These are phyloP conservation scores for Galerucella pusilla DNA, from an alignment of 2,888 invertebrate species.

Conservation along the genomic window DNA sequence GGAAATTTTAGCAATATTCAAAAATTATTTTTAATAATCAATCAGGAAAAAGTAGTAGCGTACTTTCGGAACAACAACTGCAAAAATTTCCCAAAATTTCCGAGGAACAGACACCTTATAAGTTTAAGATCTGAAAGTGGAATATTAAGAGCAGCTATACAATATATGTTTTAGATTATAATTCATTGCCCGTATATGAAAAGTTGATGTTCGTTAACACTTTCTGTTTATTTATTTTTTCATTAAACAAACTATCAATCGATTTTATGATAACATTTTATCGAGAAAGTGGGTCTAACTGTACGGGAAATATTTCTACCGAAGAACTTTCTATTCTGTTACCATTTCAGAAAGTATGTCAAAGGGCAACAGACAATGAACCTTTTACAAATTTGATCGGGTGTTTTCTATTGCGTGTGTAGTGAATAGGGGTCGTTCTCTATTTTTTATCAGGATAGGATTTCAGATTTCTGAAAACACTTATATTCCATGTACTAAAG, in stretches of 20 bases:
- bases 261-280: neutral
- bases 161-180: too few species aligned
- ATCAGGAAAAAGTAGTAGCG: too few species aligned
- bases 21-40: too few species aligned
- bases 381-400: neutral
- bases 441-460: neutral
- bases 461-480: neutral
- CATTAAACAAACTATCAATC: neutral
- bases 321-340: neutral
- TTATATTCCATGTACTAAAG: neutral
- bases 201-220: too few species aligned
- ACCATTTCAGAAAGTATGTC: constrained; percentile 10
- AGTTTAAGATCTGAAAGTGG: too few species aligned
- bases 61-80: too few species aligned
- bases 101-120: too few species aligned
- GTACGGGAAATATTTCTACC: neutral
- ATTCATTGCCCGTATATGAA: too few species aligned
- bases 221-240: too few species aligned
- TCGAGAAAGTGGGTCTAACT: neutral
- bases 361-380: constrained; percentile 11
- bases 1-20: too few species aligned
- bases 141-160: too few species aligned
- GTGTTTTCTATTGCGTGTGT: neutral
- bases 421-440: neutral
- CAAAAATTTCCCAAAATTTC: too few species aligned